These are phyloP conservation scores for Atractosteus spatula DNA, from an alignment of 2,113 vertebrate species.

Conservation along the genomic window DNA sequence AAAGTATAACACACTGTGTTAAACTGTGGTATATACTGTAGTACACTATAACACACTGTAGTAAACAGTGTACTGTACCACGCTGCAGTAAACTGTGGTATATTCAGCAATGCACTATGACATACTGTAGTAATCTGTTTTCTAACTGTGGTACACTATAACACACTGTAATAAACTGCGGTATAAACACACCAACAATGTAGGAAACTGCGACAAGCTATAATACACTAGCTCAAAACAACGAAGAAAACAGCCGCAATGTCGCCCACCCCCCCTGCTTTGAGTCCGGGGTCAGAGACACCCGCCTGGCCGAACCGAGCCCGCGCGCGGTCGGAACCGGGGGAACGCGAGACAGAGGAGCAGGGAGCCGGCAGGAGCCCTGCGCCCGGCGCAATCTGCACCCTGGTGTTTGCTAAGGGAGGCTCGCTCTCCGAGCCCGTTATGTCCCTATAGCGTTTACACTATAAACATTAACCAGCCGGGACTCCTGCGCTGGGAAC, in stretches of 20 bases:
- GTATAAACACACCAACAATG: background rate
- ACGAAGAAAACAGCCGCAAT: too few species aligned
- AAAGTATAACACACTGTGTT: background rate
- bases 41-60: background rate
- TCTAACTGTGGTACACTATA: background rate
- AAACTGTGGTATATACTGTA: too few species aligned
- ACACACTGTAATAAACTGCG: background rate
- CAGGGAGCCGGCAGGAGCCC: too few species aligned
- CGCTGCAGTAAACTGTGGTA: background rate
- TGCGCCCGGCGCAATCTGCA: too few species aligned
- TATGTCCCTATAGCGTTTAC: conserved; percentile 52
- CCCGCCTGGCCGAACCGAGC: too few species aligned
- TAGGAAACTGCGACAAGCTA: too few species aligned
- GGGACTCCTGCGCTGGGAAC: conserved; percentile 1
- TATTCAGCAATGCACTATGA: background rate
- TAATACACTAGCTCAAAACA: too few species aligned
- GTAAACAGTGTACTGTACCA: background rate
- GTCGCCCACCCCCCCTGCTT: too few species aligned
- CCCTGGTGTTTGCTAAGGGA: conserved; percentile 42
- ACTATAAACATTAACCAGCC: conserved; percentile 55
- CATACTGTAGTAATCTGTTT: background rate
- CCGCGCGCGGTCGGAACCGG: too few species aligned
- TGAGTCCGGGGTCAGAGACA: too few species aligned
- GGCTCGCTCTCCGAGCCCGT: conserved; percentile 44
- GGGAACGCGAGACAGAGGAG: too few species aligned